A percentile compares a stretch with the other conserved stretches of the same genome.
phyloP scores from a whole-genome alignment of 2,113 vertebrate genomes.

The Phalacrocorax pelagicus region DNA sequence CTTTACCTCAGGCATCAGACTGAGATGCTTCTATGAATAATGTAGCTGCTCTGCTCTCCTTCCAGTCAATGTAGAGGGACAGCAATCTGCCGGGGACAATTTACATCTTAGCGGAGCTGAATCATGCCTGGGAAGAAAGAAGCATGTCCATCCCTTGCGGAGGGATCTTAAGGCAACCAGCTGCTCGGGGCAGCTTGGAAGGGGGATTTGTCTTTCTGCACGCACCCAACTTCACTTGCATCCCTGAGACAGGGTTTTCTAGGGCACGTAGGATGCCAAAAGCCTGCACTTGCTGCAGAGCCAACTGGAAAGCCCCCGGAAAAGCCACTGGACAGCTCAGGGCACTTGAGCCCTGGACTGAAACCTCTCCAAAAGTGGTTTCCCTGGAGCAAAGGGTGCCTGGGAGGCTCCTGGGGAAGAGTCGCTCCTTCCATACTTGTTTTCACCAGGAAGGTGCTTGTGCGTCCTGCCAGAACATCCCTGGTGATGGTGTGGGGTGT shows the following conservation, averaged over 20 bases:
- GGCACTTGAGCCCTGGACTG: neutral
- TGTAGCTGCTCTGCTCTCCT: neutral
- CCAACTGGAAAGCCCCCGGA: neutral
- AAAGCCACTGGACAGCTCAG: neutral
- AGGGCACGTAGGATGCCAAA: neutral
- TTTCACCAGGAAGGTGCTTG: neutral
- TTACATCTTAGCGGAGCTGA: neutral
- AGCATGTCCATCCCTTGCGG: neutral
- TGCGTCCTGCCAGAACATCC: neutral
- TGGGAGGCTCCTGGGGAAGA: neutral
- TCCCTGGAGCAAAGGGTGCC: neutral
- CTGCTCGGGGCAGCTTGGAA: neutral
- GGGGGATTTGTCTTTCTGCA: neutral
- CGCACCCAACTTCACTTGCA: accelerated
- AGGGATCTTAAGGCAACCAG: neutral
- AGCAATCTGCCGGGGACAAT: neutral
- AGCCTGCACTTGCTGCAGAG: neutral
- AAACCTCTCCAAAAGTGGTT: neutral
- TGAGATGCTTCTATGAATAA: neutral
- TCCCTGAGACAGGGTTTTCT: neutral
- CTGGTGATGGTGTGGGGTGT: neutral
- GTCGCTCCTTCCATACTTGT: neutral
- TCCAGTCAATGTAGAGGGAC: neutral
- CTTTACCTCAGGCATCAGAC: neutral
- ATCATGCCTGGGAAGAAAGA: neutral